Evolutionary conservation across 2,888 invertebrate species (phyloP).

Genomic region (Apotomis betuletana): DNA sequence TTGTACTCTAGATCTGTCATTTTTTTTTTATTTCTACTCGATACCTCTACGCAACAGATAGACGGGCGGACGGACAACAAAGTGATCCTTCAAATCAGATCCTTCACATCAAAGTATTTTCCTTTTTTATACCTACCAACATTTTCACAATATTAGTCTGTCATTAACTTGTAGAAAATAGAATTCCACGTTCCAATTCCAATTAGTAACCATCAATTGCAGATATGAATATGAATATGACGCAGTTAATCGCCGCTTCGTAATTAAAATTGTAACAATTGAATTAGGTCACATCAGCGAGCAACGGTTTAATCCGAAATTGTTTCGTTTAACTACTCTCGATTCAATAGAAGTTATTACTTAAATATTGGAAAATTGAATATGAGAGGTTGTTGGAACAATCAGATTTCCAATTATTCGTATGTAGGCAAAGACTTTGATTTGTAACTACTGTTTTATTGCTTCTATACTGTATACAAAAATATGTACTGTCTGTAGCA

Average conservation of each 20-base stretch:
- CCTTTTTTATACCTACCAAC: neutral
- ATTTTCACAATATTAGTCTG: neutral
- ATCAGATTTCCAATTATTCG: constrained; percentile 21
- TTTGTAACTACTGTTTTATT: constrained; percentile 1
- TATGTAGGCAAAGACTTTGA: neutral
- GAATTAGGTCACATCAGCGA: constrained; percentile 26
- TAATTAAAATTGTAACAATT: constrained; percentile 16
- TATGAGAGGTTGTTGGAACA: constrained; percentile 17
- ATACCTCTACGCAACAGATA: too few relatives aligned
- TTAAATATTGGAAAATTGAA: constrained; percentile 32
- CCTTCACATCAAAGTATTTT: too few relatives aligned
- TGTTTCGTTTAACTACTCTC: constrained; percentile 18
- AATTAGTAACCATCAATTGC: neutral
- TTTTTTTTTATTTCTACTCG: too few relatives aligned
- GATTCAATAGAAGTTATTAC: constrained; percentile 22
- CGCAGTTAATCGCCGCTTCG: constrained; percentile 1
- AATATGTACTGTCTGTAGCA: neutral
- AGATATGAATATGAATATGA: neutral
- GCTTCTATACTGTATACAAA: neutral
- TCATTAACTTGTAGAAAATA: neutral
- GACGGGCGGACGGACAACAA: too few relatives aligned
- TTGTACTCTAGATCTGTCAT: too few relatives aligned
- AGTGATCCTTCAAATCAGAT: too few relatives aligned
- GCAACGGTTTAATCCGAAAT: constrained; percentile 21
- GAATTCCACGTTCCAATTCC: neutral